Evolutionary conservation across 2,113 vertebrate species (phyloP).

Genomic region (Myotis brandtii): DNA sequence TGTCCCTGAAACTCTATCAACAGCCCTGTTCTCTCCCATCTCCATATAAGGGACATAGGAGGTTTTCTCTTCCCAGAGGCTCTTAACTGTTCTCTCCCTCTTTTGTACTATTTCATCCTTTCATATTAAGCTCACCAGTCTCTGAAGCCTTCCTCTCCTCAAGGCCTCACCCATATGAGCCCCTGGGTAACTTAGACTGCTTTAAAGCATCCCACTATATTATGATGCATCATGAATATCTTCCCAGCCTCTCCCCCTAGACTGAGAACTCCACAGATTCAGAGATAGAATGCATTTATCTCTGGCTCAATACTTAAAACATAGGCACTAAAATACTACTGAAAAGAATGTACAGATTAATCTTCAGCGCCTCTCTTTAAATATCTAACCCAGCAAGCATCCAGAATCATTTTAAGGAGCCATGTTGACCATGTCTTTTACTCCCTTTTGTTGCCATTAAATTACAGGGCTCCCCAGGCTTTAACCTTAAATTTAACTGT

Average conservation of each 20-base stretch:
- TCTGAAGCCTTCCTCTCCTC: not conserved
- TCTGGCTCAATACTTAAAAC: not conserved
- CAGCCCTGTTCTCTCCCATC: not conserved
- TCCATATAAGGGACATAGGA: not conserved
- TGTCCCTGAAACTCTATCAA: not conserved
- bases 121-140: not conserved
- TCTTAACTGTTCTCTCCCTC: not conserved
- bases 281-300: not conserved
- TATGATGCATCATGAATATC: no score
- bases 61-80: not conserved
- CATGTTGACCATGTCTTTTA: not conserved
- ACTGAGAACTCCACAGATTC: not conserved
- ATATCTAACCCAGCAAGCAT: not conserved
- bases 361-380: not conserved
- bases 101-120: not conserved
- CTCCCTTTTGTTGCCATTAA: not conserved
- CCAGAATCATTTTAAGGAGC: not conserved
- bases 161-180: not conserved
- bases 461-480: not conserved
- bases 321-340: not conserved
- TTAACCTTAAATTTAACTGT: not conserved
- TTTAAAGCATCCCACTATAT: not conserved
- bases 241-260: not conserved
- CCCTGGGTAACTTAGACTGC: not conserved
- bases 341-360: not conserved